phyloP scores from a whole-genome alignment of 2,888 invertebrate genomes.

The Leptopterna dolabrata region DNA sequence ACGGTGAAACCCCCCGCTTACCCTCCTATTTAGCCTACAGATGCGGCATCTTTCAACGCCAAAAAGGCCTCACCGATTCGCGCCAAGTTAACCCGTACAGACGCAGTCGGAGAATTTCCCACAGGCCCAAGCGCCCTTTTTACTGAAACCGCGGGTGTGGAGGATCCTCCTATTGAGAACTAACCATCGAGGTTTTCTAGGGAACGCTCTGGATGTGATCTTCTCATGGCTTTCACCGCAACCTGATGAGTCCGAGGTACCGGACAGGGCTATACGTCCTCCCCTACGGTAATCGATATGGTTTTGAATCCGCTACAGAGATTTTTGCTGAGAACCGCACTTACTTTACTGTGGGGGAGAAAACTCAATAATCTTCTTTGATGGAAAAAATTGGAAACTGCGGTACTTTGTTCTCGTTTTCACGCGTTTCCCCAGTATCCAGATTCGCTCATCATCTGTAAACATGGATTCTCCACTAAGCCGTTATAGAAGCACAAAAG shows the following conservation, averaged over 20 bases:
- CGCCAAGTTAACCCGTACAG: background rate
- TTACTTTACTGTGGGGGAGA: background rate
- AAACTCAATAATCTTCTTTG: background rate
- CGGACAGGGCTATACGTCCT: background rate
- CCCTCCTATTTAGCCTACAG: background rate
- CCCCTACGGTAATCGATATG: slow-evolving; percentile 28
- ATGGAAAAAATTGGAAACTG: background rate
- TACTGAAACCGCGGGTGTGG: slow-evolving; percentile 38
- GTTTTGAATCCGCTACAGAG: slow-evolving; percentile 18
- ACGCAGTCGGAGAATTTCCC: background rate
- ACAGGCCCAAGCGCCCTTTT: slow-evolving; percentile 11
- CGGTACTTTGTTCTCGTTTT: background rate
- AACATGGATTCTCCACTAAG: too few species aligned
- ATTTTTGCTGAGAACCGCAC: background rate
- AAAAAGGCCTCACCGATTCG: slow-evolving; percentile 8
- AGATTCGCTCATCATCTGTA: too few species aligned
- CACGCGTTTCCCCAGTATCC: background rate
- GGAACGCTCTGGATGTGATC: slow-evolving; percentile 35
- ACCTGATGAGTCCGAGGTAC: slow-evolving; percentile 12
- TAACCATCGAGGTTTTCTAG: slow-evolving; percentile 29
- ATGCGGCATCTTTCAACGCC: background rate
- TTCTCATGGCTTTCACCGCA: slow-evolving; percentile 52
- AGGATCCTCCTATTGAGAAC: slow-evolving; percentile 35
- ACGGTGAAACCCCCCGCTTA: slow-evolving; percentile 2
- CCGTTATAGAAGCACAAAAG: too few species aligned